These are phyloP conservation scores for Drosophila arizonae DNA, from an alignment of 1,140 invertebrate genomes.

Conservation along the genomic window DNA sequence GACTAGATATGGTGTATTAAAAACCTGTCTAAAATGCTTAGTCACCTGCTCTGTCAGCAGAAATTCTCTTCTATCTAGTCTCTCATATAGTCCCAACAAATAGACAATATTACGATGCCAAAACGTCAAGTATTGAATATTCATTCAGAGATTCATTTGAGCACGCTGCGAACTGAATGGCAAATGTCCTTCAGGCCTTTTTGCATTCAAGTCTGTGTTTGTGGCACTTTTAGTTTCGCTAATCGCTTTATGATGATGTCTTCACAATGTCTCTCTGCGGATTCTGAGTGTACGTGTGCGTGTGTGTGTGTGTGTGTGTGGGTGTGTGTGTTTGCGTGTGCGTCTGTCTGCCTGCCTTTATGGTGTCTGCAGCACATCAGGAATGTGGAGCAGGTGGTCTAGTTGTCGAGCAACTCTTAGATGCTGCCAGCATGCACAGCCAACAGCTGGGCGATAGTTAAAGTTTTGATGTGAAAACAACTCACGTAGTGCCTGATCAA, in stretches of 20 bases:
- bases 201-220: slow-evolving; percentile 23
- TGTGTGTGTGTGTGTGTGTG: slow-evolving; percentile 15
- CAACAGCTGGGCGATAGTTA: slow-evolving; percentile 57
- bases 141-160: slow-evolving; percentile 35
- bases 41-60: not conserved
- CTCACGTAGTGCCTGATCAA: slow-evolving; percentile 9
- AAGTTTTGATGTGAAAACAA: slow-evolving; percentile 48
- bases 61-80: too few relatives aligned
- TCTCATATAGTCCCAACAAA: too few relatives aligned
- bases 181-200: slow-evolving; percentile 42
- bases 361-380: slow-evolving; percentile 5
- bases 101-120: too few relatives aligned
- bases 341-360: slow-evolving; percentile 23
- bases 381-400: slow-evolving; percentile 33
- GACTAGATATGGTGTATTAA: too few relatives aligned
- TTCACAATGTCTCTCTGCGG: slow-evolving; percentile 28
- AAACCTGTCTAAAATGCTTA: not conserved
- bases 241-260: slow-evolving; percentile 77
- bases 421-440: slow-evolving; percentile 7
- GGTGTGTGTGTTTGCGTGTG: slow-evolving; percentile 10
- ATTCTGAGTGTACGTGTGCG: slow-evolving; percentile 12
- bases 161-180: slow-evolving; percentile 14
- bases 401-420: slow-evolving; percentile 23
- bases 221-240: slow-evolving; percentile 71
- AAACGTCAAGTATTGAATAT: slow-evolving; percentile 45